A percentile compares a stretch with the other conserved stretches of the same genome.
These are phyloP conservation scores for Pseudomyrmex cubaensis DNA, from an alignment of 1,140 invertebrate species.

Conservation along the genomic window DNA sequence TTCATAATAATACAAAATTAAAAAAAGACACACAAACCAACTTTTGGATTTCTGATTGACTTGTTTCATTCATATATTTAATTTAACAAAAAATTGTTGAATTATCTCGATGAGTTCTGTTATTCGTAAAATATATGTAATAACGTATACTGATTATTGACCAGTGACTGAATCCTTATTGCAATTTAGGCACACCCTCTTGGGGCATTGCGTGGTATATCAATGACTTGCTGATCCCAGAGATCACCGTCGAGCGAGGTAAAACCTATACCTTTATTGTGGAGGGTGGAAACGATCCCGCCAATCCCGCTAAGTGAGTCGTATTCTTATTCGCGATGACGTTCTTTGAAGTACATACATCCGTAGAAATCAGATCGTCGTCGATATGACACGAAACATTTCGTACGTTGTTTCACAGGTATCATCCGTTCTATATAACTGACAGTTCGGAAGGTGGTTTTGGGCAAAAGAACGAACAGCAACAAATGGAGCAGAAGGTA, in stretches of 20 bases:
- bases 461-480: constrained; percentile 89
- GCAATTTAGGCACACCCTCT: constrained; percentile 88
- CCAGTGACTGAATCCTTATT: constrained; percentile 11
- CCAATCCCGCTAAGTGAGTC: constrained; percentile 88
- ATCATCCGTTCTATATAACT: constrained; percentile 98
- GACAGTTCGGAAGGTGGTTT: constrained; percentile 93
- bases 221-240: constrained; percentile 95
- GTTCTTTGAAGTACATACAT: background rate
- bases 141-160: background rate
- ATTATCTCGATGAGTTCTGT: background rate
- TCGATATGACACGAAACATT: constrained; percentile 13
- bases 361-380: background rate
- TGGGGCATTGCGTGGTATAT: constrained; percentile 98
- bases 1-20: too few relatives aligned
- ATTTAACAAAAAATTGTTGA: too few relatives aligned
- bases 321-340: constrained; percentile 22
- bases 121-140: background rate
- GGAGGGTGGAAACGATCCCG: constrained; percentile 91
- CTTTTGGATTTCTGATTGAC: too few relatives aligned
- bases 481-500: constrained; percentile 89
- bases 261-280: constrained; percentile 95
- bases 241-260: constrained; percentile 95
- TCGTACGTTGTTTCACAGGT: constrained; percentile 84
- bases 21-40: too few relatives aligned
- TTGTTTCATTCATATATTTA: too few relatives aligned